phyloP scores from a whole-genome alignment of 2,888 invertebrate genomes.

The Tetramorium bicarinatum region DNA sequence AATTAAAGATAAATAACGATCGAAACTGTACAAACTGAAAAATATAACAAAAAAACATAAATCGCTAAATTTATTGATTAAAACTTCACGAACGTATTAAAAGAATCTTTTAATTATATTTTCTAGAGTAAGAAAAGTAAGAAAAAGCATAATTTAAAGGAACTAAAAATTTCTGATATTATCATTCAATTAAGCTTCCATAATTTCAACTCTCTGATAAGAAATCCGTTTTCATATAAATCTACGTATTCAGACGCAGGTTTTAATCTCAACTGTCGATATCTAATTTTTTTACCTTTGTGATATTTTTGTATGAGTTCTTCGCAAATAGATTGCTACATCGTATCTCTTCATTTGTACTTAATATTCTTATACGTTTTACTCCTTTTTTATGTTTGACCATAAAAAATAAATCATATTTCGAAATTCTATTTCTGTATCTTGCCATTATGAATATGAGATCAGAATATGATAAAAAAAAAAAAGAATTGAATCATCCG shows the following conservation, averaged over 20 bases:
- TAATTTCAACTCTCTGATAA: conserved; percentile 5
- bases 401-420: conserved; percentile 3
- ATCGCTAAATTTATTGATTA: not conserved
- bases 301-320: not conserved
- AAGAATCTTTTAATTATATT: not conserved
- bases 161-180: conserved; percentile 1
- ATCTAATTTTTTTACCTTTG: conserved; percentile 10
- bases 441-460: not conserved
- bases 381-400: conserved; percentile 15
- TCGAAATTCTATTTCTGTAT: not conserved
- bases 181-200: conserved; percentile 7
- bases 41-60: not conserved
- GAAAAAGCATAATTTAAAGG: not conserved
- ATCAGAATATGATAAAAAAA: conserved; percentile 4
- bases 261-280: conserved; percentile 34
- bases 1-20: conserved; percentile 58
- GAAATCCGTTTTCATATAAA: conserved; percentile 3
- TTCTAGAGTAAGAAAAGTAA: no score
- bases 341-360: not conserved
- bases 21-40: not conserved
- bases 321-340: not conserved
- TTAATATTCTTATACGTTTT: not conserved
- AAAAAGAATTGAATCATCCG: not conserved
- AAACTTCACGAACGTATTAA: not conserved
- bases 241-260: not conserved